Evolutionary conservation across 2,888 invertebrate genomes (phyloP).

Genomic region (Peribatodes rhomboidaria): DNA sequence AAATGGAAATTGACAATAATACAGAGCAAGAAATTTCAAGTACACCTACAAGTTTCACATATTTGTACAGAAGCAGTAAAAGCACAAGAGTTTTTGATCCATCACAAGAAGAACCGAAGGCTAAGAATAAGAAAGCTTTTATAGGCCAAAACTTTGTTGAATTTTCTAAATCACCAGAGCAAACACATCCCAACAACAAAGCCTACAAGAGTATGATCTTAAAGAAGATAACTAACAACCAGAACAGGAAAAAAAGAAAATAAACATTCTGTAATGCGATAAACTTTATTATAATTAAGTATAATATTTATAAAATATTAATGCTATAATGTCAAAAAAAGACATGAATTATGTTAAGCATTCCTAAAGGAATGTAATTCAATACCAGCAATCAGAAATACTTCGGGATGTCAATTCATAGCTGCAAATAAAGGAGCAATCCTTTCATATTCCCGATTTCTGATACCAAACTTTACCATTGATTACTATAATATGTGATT

Average conservation of each 20-base stretch:
- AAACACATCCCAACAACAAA: conserved; percentile 51
- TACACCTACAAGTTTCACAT: conserved; percentile 50
- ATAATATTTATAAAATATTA: conserved; percentile 69
- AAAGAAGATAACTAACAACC: conserved; percentile 75
- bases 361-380: conserved; percentile 72
- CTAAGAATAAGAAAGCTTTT: conserved; percentile 56
- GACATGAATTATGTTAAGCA: conserved; percentile 73
- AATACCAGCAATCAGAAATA: conserved; percentile 61
- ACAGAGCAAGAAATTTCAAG: conserved; percentile 11
- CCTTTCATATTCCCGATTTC: conserved; percentile 60
- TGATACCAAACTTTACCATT: conserved; percentile 67
- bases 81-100: conserved; percentile 73
- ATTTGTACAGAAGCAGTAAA: conserved; percentile 70
- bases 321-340: conserved; percentile 78
- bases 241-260: conserved; percentile 70
- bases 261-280: conserved; percentile 58
- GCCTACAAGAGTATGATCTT: conserved; percentile 74
- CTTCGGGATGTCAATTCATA: conserved; percentile 43
- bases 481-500: conserved; percentile 32
- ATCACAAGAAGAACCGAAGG: conserved; percentile 41
- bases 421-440: conserved; percentile 48
- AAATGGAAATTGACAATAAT: conserved; percentile 42
- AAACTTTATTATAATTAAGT: conserved; percentile 46
- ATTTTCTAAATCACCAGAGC: conserved; percentile 57
- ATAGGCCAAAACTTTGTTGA: conserved; percentile 73